Evolutionary conservation across 2,888 invertebrate species (phyloP), one percentile per base, ranked within the genome.

Genomic region (Vanessa cardui): DNA sequence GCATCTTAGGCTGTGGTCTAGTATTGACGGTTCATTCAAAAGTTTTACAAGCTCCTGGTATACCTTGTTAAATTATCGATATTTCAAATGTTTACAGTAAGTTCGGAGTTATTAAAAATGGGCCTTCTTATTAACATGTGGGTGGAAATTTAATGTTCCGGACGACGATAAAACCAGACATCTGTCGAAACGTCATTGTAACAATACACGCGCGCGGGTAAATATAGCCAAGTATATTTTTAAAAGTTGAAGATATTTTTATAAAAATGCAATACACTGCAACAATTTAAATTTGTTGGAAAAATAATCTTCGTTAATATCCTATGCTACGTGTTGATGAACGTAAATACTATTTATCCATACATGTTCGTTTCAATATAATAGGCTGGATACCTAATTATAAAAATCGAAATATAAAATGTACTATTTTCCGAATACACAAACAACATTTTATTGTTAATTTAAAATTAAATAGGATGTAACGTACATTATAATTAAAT

Each of bases 101-200:
- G 50, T 49, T 15, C 18, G 31, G 31, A 61, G 18, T 15, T 49
- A 49, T 45, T 49, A 49, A 50, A 61, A 47, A 15, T 31, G 49
- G 9, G 50, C 21, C 50, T 21, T 49, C 31, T 52, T 16, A 15
- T 26, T 54, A 54, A 31, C 1, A 12, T 15, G 52, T 62, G 44
- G 62, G 52, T 39, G 62, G 50, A 52, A 44, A 62, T 49, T 62
- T 62, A 50, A 62, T 52, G 52, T 62, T 16, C 44, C 54, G 31
- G 54, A 44, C 21, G 47, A 16, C 44, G 33, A 62, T 62, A 52
- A 62, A 62, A 52, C 5, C 33, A 44, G 62, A 16, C 60, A 60
- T 60, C 47, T 60, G 60, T 60, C 60, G 60, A 60, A 16, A 62
- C 62, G 62, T 62, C 62, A 62, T 52, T 49, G 62, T 21, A 62